Conservation (phyloP, 2,113 vertebrate genomes). For the Notothenia rossii region DNA sequence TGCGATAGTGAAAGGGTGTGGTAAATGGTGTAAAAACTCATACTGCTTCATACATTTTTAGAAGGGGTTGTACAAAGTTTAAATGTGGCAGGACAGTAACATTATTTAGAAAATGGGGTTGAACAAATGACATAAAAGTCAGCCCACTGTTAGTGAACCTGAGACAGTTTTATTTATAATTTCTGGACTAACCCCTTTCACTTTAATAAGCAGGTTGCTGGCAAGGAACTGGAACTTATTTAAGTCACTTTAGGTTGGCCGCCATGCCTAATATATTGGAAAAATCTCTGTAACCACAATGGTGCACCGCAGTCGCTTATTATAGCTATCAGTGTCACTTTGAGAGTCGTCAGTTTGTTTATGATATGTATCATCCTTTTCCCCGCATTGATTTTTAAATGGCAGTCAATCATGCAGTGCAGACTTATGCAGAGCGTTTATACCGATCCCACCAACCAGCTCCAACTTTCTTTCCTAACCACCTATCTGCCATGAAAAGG, state of each 20-base stretch:
- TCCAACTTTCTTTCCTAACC: not conserved
- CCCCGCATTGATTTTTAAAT: conserved; percentile 29
- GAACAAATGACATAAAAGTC: not conserved
- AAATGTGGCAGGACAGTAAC: not conserved
- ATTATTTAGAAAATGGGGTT: not conserved
- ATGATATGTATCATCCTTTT: conserved; percentile 6
- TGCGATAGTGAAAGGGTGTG: not conserved
- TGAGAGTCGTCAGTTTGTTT: not conserved
- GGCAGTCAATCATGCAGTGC: not conserved
- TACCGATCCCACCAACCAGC: no score
- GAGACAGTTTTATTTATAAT: no score
- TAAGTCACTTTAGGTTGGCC: no score
- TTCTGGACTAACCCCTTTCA: no score
- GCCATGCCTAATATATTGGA: no score
- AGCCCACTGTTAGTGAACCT: no score
- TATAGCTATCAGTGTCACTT: not conserved
- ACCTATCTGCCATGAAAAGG: no score
- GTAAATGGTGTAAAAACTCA: not conserved
- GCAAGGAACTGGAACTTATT: no score
- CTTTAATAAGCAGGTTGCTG: no score
- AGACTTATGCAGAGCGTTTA: not conserved
- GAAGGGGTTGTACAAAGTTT: not conserved
- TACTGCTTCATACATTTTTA: not conserved
- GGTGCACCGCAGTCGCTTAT: not conserved
- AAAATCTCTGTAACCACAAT: not conserved